These are phyloP conservation scores for Crematogaster levior DNA, from an alignment of 2,888 invertebrate species.

Conservation along the genomic window DNA sequence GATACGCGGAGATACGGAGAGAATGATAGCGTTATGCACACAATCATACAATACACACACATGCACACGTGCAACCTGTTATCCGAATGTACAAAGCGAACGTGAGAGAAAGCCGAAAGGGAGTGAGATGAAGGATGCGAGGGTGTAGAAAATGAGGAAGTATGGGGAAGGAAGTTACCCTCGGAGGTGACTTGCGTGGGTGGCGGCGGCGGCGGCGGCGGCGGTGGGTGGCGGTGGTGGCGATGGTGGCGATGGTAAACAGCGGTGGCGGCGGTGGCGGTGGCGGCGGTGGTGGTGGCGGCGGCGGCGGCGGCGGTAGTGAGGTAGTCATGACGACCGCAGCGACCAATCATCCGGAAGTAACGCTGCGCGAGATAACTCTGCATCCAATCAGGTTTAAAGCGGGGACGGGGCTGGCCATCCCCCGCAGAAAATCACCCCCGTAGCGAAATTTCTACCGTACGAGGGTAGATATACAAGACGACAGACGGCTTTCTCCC, in stretches of 20 bases:
- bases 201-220: too few relatives aligned
- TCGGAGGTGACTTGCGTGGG: slow-evolving; percentile 66
- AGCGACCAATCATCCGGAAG: slow-evolving; percentile 86
- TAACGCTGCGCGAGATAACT: slow-evolving; percentile 86
- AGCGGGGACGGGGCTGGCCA: slow-evolving; percentile 79
- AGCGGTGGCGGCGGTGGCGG: slow-evolving; percentile 76
- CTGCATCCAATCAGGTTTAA: slow-evolving; percentile 86
- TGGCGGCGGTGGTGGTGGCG: slow-evolving; percentile 74
- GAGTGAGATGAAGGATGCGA: slow-evolving; percentile 46
- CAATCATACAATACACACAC: not conserved
- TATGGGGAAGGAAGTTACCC: slow-evolving; percentile 39
- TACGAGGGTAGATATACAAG: slow-evolving; percentile 80
- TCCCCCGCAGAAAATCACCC: slow-evolving; percentile 79
- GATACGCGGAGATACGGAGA: slow-evolving; percentile 29
- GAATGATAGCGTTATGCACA: slow-evolving; percentile 15
- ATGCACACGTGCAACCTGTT: slow-evolving; percentile 53
- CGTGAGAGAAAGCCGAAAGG: slow-evolving; percentile 17
- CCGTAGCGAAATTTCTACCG: slow-evolving; percentile 79
- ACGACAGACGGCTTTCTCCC: slow-evolving; percentile 72
- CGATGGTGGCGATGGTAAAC: slow-evolving; percentile 72
- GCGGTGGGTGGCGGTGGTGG: slow-evolving; percentile 72
- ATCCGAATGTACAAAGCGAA: slow-evolving; percentile 71
- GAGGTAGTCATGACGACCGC: slow-evolving; percentile 86
- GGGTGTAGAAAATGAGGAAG: slow-evolving; percentile 24
- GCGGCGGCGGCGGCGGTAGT: slow-evolving; percentile 75